A percentile compares a stretch with the other conserved stretches of the same genome.
These are phyloP conservation scores for Isichthys henryi DNA, from an alignment of 2,113 vertebrate genomes.

Conservation along the genomic window DNA sequence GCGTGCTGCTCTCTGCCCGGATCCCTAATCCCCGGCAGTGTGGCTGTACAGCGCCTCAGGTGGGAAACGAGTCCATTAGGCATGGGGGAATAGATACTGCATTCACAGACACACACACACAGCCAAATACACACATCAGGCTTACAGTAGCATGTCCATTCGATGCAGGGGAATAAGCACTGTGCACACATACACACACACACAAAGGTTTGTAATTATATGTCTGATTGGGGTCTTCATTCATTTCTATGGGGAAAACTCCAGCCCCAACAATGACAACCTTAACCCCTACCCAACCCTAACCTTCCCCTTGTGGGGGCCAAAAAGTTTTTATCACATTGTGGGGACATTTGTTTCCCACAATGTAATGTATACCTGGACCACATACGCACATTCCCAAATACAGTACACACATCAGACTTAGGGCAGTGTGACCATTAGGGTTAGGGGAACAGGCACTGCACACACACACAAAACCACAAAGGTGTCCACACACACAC, in stretches of 20 bases:
- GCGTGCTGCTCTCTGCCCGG: background rate
- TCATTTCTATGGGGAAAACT: no score
- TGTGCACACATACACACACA: background rate
- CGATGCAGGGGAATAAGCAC: background rate
- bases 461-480: background rate
- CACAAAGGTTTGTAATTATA: background rate
- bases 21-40: conserved; percentile 17
- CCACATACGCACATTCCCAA: background rate
- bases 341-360: no score
- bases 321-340: no score
- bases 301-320: no score
- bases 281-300: no score
- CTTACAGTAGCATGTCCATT: background rate
- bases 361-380: no score
- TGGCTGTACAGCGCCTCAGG: background rate
- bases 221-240: no score
- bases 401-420: background rate
- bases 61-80: background rate
- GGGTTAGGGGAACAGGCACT: background rate
- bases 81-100: background rate
- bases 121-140: background rate
- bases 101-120: background rate
- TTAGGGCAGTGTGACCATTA: background rate
- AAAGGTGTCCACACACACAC: background rate
- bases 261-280: no score